phyloP scores from a whole-genome alignment of 1,140 invertebrate genomes.

The Lethrus apterus region DNA sequence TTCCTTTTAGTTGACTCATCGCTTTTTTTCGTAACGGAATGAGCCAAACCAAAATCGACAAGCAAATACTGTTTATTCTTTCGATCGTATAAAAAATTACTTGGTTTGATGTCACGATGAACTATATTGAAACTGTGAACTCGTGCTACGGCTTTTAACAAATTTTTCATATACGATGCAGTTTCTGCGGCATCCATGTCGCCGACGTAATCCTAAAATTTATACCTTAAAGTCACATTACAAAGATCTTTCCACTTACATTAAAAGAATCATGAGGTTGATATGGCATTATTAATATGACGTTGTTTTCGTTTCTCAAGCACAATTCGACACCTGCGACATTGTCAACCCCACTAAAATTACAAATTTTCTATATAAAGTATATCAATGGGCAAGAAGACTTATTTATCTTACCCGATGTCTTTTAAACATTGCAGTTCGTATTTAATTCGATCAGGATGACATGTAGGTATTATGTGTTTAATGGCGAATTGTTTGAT shows the following conservation, averaged over 20 bases:
- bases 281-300: constrained; percentile 87
- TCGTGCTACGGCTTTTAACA: constrained; percentile 68
- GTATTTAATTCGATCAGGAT: constrained; percentile 66
- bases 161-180: constrained; percentile 72
- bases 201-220: constrained; percentile 65
- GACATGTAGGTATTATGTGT: constrained; percentile 74
- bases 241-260: constrained; percentile 47
- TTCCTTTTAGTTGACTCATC: constrained; percentile 17
- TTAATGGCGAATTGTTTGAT: constrained; percentile 68
- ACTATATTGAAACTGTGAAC: constrained; percentile 83
- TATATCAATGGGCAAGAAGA: constrained; percentile 1
- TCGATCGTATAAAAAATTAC: constrained; percentile 84
- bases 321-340: constrained; percentile 75
- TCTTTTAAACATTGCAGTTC: constrained; percentile 71
- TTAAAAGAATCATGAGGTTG: constrained; percentile 73
- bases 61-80: constrained; percentile 62
- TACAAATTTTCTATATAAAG: constrained; percentile 17
- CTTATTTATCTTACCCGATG: constrained; percentile 56
- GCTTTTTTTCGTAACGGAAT: constrained; percentile 38
- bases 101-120: constrained; percentile 89
- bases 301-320: constrained; percentile 67
- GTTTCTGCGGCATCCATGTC: constrained; percentile 66
- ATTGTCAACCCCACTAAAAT: constrained; percentile 70
- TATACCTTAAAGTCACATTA: constrained; percentile 17
- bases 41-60: constrained; percentile 86